These are phyloP conservation scores for Potamilus streckersoni DNA, from an alignment of 1,140 invertebrate genomes.

Conservation along the genomic window DNA sequence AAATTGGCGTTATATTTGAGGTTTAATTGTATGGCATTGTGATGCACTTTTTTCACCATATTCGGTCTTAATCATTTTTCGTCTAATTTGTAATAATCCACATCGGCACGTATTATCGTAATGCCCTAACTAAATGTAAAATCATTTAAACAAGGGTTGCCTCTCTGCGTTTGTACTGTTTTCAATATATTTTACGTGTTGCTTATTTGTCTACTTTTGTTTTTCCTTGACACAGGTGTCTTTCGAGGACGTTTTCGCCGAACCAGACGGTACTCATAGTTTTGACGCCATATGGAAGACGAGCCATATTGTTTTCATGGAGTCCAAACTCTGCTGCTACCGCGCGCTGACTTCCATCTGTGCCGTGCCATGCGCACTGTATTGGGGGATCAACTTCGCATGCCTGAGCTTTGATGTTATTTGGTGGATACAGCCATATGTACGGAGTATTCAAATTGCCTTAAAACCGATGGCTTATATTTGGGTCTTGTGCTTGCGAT, in stretches of 20 bases:
- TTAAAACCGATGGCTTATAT: conserved; percentile 44
- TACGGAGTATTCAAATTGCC: conserved; percentile 69
- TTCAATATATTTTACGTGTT: too few relatives aligned
- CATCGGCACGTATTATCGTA: too few relatives aligned
- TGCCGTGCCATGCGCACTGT: conserved; percentile 76
- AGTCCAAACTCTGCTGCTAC: conserved; percentile 79
- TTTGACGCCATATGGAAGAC: conserved; percentile 81
- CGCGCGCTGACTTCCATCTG: conserved; percentile 76
- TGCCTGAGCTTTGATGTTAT: conserved; percentile 75
- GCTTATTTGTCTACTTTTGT: too few relatives aligned
- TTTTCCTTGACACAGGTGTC: too few relatives aligned
- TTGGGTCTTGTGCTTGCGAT: conserved; percentile 5
- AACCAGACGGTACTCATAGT: conserved; percentile 79
- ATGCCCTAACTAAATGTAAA: too few relatives aligned
- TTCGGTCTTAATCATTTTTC: too few relatives aligned
- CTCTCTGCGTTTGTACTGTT: too few relatives aligned
- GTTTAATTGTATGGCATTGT: too few relatives aligned
- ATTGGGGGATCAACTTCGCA: conserved; percentile 79
- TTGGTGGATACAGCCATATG: conserved; percentile 61
- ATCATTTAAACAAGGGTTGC: too few relatives aligned
- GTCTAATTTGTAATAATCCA: too few relatives aligned
- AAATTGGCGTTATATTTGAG: too few relatives aligned
- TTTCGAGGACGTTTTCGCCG: conserved; percentile 82
- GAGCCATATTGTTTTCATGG: conserved; percentile 76
- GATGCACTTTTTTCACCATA: too few relatives aligned